phyloP scores from a whole-genome alignment of 2,797 vertebrate species.

The Meriones psammophilus region DNA sequence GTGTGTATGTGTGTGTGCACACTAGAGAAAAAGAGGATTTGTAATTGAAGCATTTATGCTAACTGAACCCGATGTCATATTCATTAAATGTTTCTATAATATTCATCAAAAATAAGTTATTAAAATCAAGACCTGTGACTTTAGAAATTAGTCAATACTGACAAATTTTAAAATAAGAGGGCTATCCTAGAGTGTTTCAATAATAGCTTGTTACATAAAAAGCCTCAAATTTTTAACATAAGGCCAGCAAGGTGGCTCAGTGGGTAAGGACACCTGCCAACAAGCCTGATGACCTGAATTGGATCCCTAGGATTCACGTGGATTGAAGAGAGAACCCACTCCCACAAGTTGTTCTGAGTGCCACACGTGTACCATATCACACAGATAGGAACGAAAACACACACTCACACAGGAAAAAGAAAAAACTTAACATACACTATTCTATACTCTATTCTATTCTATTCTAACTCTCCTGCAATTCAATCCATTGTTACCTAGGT shows the following conservation, averaged over 20 bases:
- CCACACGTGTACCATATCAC: neutral
- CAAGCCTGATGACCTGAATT: neutral
- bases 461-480: constrained; percentile 33
- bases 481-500: constrained; percentile 2
- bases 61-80: constrained; percentile 23
- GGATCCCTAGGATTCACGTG: neutral
- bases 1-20: too few species aligned
- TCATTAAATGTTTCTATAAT: constrained; percentile 53
- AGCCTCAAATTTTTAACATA: neutral
- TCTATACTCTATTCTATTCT: neutral
- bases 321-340: neutral
- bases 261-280: neutral
- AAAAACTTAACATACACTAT: neutral
- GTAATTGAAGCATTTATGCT: constrained; percentile 34
- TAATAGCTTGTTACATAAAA: constrained; percentile 30
- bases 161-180: constrained; percentile 41
- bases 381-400: neutral
- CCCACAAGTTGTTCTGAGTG: neutral
- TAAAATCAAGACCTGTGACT: constrained; percentile 1
- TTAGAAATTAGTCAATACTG: constrained; percentile 54
- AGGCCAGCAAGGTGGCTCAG: neutral
- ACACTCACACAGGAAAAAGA: too few species aligned
- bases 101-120: constrained; percentile 46
- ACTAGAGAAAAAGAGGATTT: neutral
- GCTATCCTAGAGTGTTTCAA: neutral